Evolutionary conservation across 2,888 invertebrate species (phyloP).

Genomic region (Patella ulyssiponensis): DNA sequence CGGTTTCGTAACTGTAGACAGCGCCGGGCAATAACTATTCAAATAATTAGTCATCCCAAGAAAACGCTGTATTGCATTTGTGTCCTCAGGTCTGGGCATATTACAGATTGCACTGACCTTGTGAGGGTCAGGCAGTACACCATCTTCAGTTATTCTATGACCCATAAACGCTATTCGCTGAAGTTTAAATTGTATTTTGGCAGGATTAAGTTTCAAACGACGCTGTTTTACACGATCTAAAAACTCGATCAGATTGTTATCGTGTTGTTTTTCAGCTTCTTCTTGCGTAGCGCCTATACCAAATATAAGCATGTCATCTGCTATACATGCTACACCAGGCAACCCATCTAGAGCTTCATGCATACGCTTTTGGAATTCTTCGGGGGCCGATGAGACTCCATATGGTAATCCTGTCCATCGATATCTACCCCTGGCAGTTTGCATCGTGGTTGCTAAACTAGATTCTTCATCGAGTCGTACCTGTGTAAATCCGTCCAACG

Average conservation of each 20-base stretch:
- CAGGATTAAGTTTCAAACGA: slow-evolving; percentile 34
- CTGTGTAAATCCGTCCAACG: slow-evolving; percentile 35
- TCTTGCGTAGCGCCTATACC: slow-evolving; percentile 18
- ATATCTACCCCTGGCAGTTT: slow-evolving; percentile 28
- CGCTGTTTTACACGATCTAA: slow-evolving; percentile 30
- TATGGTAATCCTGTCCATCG: slow-evolving; percentile 41
- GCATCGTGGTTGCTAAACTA: slow-evolving; percentile 36
- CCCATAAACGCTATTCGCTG: slow-evolving; percentile 33
- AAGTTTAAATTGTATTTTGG: slow-evolving; percentile 22
- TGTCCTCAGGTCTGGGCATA: too few relatives aligned
- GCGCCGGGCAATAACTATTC: too few relatives aligned
- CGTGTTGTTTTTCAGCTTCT: slow-evolving; percentile 31
- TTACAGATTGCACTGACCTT: too few relatives aligned
- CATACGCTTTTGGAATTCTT: slow-evolving; percentile 41
- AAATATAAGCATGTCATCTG: slow-evolving; percentile 40
- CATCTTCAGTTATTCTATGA: slow-evolving; percentile 33
- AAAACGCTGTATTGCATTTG: too few relatives aligned
- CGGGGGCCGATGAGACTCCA: slow-evolving; percentile 32
- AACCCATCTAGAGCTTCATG: slow-evolving; percentile 33
- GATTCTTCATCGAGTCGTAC: slow-evolving; percentile 36
- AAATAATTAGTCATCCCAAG: too few relatives aligned
- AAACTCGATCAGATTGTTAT: slow-evolving; percentile 27
- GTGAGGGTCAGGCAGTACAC: slow-evolving; percentile 1
- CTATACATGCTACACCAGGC: slow-evolving; percentile 36
- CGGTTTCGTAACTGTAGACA: too few relatives aligned